phyloP scores from a whole-genome alignment of 2,113 vertebrate genomes.

The Cyprinodon brontotheroides region DNA sequence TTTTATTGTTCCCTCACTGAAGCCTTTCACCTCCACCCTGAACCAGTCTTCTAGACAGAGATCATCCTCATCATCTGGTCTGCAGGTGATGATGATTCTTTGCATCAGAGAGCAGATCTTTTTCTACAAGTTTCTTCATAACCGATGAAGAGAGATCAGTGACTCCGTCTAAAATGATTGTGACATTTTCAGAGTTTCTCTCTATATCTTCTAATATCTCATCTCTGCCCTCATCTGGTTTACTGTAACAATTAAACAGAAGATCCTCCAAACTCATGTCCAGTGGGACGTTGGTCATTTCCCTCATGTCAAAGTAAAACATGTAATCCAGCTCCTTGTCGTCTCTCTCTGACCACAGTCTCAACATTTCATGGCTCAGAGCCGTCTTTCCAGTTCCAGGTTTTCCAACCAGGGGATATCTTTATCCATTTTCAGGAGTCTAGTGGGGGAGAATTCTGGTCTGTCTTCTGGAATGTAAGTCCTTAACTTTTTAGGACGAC shows the following conservation, averaged over 20 bases:
- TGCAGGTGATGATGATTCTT: slow-evolving; percentile 43
- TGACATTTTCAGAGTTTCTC: slow-evolving; percentile 33
- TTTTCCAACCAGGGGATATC: slow-evolving; percentile 37
- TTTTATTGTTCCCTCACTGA: slow-evolving; percentile 30
- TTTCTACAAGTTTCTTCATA: neutral
- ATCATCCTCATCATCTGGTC: slow-evolving; percentile 26
- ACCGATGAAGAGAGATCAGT: slow-evolving; percentile 16
- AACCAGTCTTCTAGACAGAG: neutral
- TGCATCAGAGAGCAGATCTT: slow-evolving; percentile 23
- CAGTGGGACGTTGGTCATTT: neutral
- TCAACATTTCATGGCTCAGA: slow-evolving; percentile 25
- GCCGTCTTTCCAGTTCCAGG: slow-evolving; percentile 51
- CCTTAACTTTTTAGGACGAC: slow-evolving; percentile 22
- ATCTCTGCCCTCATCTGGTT: slow-evolving; percentile 30
- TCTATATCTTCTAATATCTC: slow-evolving; percentile 32
- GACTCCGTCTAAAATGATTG: slow-evolving; percentile 34
- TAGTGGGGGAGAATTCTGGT: slow-evolving; percentile 2
- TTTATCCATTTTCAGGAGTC: slow-evolving; percentile 16
- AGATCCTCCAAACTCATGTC: slow-evolving; percentile 22
- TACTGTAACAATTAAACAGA: slow-evolving; percentile 20
- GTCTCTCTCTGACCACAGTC: slow-evolving; percentile 32
- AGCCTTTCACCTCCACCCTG: slow-evolving; percentile 49
- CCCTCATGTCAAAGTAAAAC: slow-evolving; percentile 55
- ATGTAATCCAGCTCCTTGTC: slow-evolving; percentile 29
- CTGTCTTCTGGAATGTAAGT: slow-evolving; percentile 25